A percentile compares a stretch with the other conserved stretches of the same genome.
phyloP scores from a whole-genome alignment of 2,113 vertebrate species.

The Etia nguti region DNA sequence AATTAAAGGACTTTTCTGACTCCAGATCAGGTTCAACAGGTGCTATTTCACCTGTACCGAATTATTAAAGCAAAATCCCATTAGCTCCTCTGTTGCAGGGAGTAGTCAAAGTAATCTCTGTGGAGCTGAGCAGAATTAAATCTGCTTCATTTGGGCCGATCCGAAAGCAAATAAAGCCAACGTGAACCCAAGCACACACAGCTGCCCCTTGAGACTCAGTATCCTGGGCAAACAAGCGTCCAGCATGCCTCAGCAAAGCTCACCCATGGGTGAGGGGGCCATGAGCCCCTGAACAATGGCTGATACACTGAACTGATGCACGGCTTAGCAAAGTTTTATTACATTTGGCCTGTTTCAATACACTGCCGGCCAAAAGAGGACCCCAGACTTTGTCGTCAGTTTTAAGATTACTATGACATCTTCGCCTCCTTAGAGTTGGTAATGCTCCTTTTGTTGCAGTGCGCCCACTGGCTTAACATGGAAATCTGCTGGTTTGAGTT shows the following conservation, averaged over 20 bases:
- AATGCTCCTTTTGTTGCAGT: slow-evolving; percentile 43
- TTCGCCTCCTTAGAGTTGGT: slow-evolving; percentile 32
- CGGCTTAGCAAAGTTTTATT: slow-evolving; percentile 68
- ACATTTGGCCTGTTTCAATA: slow-evolving; percentile 60
- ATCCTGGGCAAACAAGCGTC: slow-evolving; percentile 75
- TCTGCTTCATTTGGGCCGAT: slow-evolving; percentile 76
- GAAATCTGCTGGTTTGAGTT: slow-evolving; percentile 12
- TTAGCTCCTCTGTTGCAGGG: background rate
- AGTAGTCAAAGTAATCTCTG: slow-evolving; percentile 41
- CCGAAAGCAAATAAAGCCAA: slow-evolving; percentile 74
- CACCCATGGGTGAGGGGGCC: slow-evolving; percentile 32
- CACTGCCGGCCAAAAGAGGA: slow-evolving; percentile 40
- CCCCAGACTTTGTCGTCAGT: slow-evolving; percentile 53
- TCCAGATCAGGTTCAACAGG: slow-evolving; percentile 41
- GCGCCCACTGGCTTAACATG: slow-evolving; percentile 23
- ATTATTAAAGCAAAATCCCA: slow-evolving; percentile 27
- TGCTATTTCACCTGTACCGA: slow-evolving; percentile 28
- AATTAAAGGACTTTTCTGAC: background rate
- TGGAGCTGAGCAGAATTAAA: slow-evolving; percentile 59
- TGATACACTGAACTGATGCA: slow-evolving; percentile 43
- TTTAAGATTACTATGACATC: slow-evolving; percentile 56
- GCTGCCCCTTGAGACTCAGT: slow-evolving; percentile 74
- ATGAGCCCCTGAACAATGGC: slow-evolving; percentile 64
- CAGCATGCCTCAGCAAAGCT: slow-evolving; percentile 61
- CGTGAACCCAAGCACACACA: slow-evolving; percentile 73